Conservation (phyloP, 2,888 invertebrate genomes). For the Drosophila nigritarsus region DNA sequence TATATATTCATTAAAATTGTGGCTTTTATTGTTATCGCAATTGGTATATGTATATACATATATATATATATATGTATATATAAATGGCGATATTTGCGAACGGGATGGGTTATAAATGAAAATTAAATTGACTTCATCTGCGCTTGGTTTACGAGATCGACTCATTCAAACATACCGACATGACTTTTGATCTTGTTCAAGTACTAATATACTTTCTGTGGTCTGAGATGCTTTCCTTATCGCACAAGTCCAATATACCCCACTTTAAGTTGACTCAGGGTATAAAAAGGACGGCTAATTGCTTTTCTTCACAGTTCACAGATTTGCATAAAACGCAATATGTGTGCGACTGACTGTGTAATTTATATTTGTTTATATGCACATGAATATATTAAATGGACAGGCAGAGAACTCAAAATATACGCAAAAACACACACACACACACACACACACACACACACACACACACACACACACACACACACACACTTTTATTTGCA, state of each 20-base stretch:
- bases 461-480: constrained; percentile 12
- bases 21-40: too few species aligned
- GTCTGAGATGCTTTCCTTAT: too few species aligned
- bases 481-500: neutral
- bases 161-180: neutral
- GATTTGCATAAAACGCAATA: constrained; percentile 69
- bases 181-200: neutral
- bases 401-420: constrained; percentile 45
- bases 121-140: neutral
- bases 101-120: neutral
- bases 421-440: constrained; percentile 18
- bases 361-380: constrained; percentile 78
- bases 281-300: constrained; percentile 74
- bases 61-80: neutral
- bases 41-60: too few species aligned
- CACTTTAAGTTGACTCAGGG: neutral
- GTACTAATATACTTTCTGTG: too few species aligned
- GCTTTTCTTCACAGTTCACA: constrained; percentile 67
- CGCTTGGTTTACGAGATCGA: neutral
- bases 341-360: constrained; percentile 54
- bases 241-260: neutral
- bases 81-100: neutral
- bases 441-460: constrained; percentile 6
- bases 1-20: too few species aligned
- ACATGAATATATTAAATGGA: constrained; percentile 70